These are phyloP conservation scores for fruit fly (Drosophila melanogaster) DNA, from an alignment of 1,140 invertebrate species.

Conservation along the genomic window DNA sequence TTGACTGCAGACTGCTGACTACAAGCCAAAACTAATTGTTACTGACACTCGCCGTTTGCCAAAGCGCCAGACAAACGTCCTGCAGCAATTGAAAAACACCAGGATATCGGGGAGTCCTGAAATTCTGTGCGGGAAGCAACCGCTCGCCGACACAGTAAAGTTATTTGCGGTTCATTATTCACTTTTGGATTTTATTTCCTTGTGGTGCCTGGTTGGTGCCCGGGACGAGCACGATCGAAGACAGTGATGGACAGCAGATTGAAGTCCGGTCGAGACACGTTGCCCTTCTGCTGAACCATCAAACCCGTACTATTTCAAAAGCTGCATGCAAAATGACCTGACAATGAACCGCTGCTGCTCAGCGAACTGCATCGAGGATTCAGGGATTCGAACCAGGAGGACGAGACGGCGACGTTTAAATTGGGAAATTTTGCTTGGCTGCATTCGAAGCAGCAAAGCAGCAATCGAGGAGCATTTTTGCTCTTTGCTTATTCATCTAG, in stretches of 20 bases:
- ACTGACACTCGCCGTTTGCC: slow-evolving; percentile 67
- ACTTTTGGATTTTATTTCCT: slow-evolving; percentile 80
- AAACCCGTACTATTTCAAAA: slow-evolving; percentile 15
- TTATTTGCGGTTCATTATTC: slow-evolving; percentile 83
- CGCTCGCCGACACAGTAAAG: slow-evolving; percentile 65
- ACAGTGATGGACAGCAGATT: slow-evolving; percentile 79
- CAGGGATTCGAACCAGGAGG: slow-evolving; percentile 8
- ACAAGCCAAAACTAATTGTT: slow-evolving; percentile 77
- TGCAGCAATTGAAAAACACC: slow-evolving; percentile 59
- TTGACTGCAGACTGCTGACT: slow-evolving; percentile 36
- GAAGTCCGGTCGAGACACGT: slow-evolving; percentile 67
- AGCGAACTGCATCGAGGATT: slow-evolving; percentile 7
- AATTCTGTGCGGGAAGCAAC: neutral
- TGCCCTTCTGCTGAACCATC: slow-evolving; percentile 12
- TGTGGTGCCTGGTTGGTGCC: too few relatives aligned
- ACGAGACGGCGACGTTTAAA: slow-evolving; percentile 58
- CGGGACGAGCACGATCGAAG: slow-evolving; percentile 64
- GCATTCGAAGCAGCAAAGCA: slow-evolving; percentile 22
- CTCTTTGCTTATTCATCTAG: slow-evolving; percentile 82
- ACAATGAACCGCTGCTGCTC: slow-evolving; percentile 32
- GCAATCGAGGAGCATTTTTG: slow-evolving; percentile 62
- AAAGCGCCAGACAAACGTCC: slow-evolving; percentile 62
- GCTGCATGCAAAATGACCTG: slow-evolving; percentile 77
- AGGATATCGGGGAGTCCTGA: neutral
- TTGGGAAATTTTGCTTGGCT: slow-evolving; percentile 65